Evolutionary conservation across 1,140 invertebrate species (phyloP).

Genomic region (Nilaparvata lugens): DNA sequence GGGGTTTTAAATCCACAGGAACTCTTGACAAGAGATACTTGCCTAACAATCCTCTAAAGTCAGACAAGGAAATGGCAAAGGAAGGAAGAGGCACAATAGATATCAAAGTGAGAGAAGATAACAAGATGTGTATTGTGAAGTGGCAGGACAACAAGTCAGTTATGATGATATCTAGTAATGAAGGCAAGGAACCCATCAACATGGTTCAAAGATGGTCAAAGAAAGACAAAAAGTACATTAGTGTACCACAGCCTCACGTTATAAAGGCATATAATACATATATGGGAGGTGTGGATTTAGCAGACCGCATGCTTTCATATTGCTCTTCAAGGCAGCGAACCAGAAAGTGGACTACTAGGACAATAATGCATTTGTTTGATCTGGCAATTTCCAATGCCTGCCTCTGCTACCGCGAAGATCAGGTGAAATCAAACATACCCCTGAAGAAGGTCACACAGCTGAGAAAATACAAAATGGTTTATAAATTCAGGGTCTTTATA

Average conservation of each 20-base stretch:
- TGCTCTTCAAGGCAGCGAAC: no score
- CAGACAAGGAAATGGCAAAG: background rate
- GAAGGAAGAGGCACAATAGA: background rate
- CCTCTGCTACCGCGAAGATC: no score
- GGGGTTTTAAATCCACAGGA: background rate
- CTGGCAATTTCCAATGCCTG: no score
- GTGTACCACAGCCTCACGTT: slow-evolving; percentile 25
- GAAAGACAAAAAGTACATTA: slow-evolving; percentile 26
- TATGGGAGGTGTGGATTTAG: no score
- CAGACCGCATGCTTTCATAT: no score
- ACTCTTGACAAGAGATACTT: slow-evolving; percentile 12
- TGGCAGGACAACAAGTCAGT: slow-evolving; percentile 18
- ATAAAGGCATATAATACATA: slow-evolving; percentile 29
- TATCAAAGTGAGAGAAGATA: background rate
- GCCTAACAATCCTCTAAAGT: background rate
- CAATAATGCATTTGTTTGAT: no score
- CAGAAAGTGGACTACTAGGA: no score
- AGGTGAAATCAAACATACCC: no score
- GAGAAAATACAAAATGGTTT: no score
- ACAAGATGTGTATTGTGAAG: background rate
- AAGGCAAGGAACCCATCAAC: slow-evolving; percentile 9
- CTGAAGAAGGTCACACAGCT: no score
- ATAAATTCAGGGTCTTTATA: no score
- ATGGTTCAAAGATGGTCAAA: slow-evolving; percentile 28
- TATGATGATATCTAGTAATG: slow-evolving; percentile 10